A percentile compares a stretch with the other conserved stretches of the same genome.
Conservation (phyloP, 2,797 vertebrate species). For the Lepilemur septentrionalis region DNA sequence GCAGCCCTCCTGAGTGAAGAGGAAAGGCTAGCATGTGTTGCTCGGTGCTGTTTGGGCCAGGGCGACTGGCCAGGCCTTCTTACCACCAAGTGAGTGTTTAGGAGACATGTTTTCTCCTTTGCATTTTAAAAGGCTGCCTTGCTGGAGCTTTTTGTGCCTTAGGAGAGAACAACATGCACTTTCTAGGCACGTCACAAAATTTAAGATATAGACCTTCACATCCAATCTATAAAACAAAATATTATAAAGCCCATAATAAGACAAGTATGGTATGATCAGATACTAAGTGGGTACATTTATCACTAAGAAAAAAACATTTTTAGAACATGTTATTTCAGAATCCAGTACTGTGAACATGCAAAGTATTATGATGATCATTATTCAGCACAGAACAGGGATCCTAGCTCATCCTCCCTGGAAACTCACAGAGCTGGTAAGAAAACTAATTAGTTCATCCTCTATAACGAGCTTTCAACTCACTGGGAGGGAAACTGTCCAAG, state of each 20-base stretch:
- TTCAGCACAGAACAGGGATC: background rate
- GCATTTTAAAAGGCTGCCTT: background rate
- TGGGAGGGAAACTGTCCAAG: background rate
- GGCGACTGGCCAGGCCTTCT: background rate
- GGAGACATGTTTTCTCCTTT: background rate
- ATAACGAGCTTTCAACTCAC: constrained; percentile 50
- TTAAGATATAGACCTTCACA: background rate
- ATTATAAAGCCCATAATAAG: background rate
- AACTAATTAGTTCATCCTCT: constrained; percentile 35
- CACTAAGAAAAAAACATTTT: background rate
- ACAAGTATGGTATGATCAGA: background rate
- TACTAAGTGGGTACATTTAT: background rate
- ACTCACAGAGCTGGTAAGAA: background rate
- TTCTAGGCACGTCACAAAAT: background rate
- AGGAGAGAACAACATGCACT: background rate
- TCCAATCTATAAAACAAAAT: background rate
- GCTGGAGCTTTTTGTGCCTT: background rate
- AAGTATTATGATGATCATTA: background rate
- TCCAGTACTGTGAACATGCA: background rate
- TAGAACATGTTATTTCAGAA: background rate
- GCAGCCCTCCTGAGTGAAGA: background rate
- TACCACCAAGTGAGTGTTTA: background rate
- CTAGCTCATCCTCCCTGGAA: background rate
- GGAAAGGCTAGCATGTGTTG: background rate
- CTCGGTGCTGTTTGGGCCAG: background rate